A percentile compares a stretch with the other conserved stretches of the same genome.
phyloP scores from a whole-genome alignment of 2,113 vertebrate species.

The Furnarius figulus region DNA sequence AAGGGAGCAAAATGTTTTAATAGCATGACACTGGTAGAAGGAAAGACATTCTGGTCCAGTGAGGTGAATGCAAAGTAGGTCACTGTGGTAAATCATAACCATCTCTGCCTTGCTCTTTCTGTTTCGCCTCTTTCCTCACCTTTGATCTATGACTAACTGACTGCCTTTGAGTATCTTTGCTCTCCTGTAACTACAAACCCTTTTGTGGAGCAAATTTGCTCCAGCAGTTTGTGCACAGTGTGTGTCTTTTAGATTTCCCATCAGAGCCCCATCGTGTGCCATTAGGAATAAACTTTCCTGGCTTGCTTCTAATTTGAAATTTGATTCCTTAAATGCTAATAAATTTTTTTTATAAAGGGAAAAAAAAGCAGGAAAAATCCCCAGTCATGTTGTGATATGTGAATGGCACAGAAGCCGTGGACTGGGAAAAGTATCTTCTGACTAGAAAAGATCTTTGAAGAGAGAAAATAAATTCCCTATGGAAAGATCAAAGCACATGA shows the following conservation, averaged over 20 bases:
- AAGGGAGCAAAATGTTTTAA: not conserved
- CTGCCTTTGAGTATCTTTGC: not conserved
- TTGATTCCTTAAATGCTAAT: not conserved
- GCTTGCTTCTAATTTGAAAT: not conserved
- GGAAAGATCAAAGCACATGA: slow-evolving; percentile 11
- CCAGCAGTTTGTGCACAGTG: not conserved
- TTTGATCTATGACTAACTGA: not conserved
- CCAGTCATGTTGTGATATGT: not conserved
- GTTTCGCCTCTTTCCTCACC: not conserved
- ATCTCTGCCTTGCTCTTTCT: not conserved
- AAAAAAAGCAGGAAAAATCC: not conserved
- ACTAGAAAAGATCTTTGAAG: slow-evolving; percentile 7
- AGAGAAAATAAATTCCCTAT: not conserved
- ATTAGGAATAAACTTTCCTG: not conserved
- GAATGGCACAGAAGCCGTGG: not conserved
- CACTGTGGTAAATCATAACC: not conserved
- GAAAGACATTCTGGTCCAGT: not conserved
- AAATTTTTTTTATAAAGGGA: not conserved
- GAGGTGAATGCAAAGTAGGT: not conserved
- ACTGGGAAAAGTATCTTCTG: not conserved
- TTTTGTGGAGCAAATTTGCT: not conserved
- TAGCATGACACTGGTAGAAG: not conserved
- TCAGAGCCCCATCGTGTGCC: not conserved
- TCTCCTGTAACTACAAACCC: not conserved
- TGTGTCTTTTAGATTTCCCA: not conserved